Percentiles rank a stretch among this genome's conserved stretches.
Evolutionary conservation across 2,888 invertebrate species (phyloP).

Genomic region (Diarsia rubi): DNA sequence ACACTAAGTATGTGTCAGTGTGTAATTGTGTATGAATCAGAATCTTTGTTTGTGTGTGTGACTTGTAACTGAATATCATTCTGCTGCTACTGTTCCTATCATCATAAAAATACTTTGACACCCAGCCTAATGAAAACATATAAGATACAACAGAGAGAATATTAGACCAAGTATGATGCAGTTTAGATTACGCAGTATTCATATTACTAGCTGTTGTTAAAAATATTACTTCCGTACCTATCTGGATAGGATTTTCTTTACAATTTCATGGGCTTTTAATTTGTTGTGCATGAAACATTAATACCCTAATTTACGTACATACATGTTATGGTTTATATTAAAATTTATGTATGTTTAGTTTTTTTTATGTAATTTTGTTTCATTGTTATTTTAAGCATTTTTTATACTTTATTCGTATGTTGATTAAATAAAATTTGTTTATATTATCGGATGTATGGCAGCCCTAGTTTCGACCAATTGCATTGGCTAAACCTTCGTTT

Average conservation of each 20-base stretch:
- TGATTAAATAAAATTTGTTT: too few species aligned
- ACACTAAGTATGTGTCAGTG: not conserved
- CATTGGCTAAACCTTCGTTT: not conserved
- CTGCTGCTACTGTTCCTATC: conserved; percentile 34
- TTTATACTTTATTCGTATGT: too few species aligned
- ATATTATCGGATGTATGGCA: not conserved
- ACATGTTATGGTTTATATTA: too few species aligned
- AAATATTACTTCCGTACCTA: too few species aligned
- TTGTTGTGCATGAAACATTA: too few species aligned
- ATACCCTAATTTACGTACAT: too few species aligned
- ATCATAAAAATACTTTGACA: conserved; percentile 41
- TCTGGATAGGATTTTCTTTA: too few species aligned
- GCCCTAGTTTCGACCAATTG: not conserved
- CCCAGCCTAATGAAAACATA: conserved; percentile 12
- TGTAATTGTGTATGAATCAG: conserved; percentile 14
- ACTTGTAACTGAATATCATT: conserved; percentile 31
- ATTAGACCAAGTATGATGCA: conserved; percentile 12
- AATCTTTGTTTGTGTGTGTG: not conserved
- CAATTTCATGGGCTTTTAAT: too few species aligned
- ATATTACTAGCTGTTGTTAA: not conserved
- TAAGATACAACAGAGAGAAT: conserved; percentile 12
- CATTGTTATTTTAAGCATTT: too few species aligned
- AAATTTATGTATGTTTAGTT: too few species aligned
- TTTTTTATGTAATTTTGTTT: too few species aligned
- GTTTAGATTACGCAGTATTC: conserved; percentile 1